A percentile compares a stretch with the other conserved stretches of the same genome.
phyloP scores from a whole-genome alignment of 2,888 invertebrate species.

The Melieria omissa region DNA sequence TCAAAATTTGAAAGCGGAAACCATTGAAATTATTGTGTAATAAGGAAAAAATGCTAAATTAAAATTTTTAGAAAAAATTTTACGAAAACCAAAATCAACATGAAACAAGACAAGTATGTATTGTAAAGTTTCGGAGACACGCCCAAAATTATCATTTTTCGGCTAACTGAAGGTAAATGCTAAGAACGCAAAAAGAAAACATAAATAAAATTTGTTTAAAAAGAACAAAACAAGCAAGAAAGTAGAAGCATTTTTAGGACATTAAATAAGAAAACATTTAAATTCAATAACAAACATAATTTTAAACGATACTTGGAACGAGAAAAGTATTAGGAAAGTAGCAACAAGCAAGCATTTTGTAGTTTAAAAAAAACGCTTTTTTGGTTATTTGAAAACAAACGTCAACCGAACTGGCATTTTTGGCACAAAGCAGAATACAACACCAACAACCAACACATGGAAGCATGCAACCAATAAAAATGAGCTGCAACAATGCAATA shows the following conservation, averaged over 20 bases:
- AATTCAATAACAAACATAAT: conserved; percentile 34
- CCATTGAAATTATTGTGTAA: conserved; percentile 38
- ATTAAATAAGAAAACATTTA: conserved; percentile 44
- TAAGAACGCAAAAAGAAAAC: conserved; percentile 41
- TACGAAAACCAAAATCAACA: conserved; percentile 45
- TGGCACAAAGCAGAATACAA: no score
- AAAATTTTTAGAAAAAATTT: conserved; percentile 65
- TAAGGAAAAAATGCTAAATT: conserved; percentile 53
- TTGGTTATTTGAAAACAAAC: neutral
- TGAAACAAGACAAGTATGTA: no score
- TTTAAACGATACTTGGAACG: neutral
- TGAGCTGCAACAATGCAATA: neutral
- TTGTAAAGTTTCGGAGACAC: conserved; percentile 24
- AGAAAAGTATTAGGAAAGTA: neutral
- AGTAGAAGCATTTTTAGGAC: conserved; percentile 45
- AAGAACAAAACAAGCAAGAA: conserved; percentile 24
- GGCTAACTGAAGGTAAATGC: conserved; percentile 33
- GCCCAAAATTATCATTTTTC: conserved; percentile 31
- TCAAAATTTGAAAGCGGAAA: conserved; percentile 44
- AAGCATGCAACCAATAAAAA: neutral
- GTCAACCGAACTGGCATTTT: neutral
- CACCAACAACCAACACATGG: neutral
- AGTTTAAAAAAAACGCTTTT: neutral
- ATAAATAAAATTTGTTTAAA: conserved; percentile 37
- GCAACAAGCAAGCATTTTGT: neutral